Evolutionary conservation across 2,888 invertebrate genomes (phyloP), one percentile per base, ranked within the genome.

Genomic region (Nebria brevicollis): DNA sequence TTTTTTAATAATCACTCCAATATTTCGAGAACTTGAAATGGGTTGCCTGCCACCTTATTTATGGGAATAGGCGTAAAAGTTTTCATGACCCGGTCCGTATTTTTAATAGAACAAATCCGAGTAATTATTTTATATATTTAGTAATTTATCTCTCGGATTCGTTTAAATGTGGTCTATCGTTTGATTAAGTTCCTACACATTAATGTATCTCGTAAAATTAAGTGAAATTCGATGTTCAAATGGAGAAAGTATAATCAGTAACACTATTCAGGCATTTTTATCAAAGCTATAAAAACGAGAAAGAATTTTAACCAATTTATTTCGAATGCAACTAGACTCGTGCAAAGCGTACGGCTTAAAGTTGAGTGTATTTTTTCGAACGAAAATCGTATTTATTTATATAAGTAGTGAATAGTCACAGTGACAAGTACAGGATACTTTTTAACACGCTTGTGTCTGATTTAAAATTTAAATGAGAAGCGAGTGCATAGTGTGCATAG

Each of bases 381-480:
- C 8, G 7, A 54, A 54, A 34, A 4, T 34, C 34, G 34, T 34
- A 34, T 54, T 11, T 54, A 54, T 54, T 54, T 13, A 11, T 2
- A 13, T 3, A 54, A 54, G 54, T 54, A 3, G 54, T 54, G 11
- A 54, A 54, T 54, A 54, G 54, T 54, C 11, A 13, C 54, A 54
- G 54, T 54, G 54, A 54, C 54, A 54, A 54, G 54, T 54, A 54
- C 54, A 54, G 54, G 54, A 54, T 54, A 54, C 54, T 54, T 54
- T 54, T 54, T 54, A 54, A 54, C 54, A 54, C 54, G 8, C 54
- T 54, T 13, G 54, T 54, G 54, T 54, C 54, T 54, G 54, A 54
- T 54, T 54, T 54, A 54, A 54, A 54, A 11, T 54, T 54, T 54
- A 54, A 54, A 54, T 54, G 54, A 54, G 54, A 54, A 13, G 54